Evolutionary conservation across 2,888 invertebrate genomes (phyloP).

Genomic region (Hyles lineata): DNA sequence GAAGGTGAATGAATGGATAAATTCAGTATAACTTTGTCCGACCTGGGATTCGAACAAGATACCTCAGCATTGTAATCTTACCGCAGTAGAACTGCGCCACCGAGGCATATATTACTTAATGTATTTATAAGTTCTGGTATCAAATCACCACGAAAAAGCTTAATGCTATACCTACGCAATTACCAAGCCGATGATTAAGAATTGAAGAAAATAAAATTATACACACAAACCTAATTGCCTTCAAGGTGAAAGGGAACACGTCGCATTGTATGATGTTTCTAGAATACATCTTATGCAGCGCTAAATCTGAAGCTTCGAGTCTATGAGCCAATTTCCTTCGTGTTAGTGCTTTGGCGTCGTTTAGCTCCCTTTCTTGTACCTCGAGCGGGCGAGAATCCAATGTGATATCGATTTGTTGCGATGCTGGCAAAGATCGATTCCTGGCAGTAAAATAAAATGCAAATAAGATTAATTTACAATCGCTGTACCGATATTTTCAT

Average conservation of each 20-base stretch:
- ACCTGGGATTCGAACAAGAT: too few relatives aligned
- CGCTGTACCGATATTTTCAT: too few relatives aligned
- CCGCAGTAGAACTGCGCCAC: too few relatives aligned
- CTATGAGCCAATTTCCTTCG: conserved; percentile 88
- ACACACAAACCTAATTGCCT: conserved; percentile 79
- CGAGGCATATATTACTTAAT: too few relatives aligned
- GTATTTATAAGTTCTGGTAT: too few relatives aligned
- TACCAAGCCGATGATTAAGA: too few relatives aligned
- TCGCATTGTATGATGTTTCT: conserved; percentile 88
- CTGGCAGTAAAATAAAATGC: conserved; percentile 43
- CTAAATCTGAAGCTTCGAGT: conserved; percentile 88
- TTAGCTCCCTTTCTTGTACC: conserved; percentile 85
- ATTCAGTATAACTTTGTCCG: too few relatives aligned
- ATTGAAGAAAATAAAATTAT: too few relatives aligned
- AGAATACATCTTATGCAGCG: conserved; percentile 85
- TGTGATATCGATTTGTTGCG: conserved; percentile 87
- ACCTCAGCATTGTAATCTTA: too few relatives aligned
- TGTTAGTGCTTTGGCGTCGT: conserved; percentile 86
- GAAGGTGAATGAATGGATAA: too few relatives aligned
- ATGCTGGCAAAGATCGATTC: conserved; percentile 85
- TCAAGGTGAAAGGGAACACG: conserved; percentile 86
- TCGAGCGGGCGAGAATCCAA: conserved; percentile 88
- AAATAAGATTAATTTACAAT: background rate
- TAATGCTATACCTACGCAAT: too few relatives aligned
- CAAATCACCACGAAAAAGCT: too few relatives aligned